Base-by-base conservation (phyloP, 2,113 vertebrate genomes). In the Cavia porcellus region DNA sequence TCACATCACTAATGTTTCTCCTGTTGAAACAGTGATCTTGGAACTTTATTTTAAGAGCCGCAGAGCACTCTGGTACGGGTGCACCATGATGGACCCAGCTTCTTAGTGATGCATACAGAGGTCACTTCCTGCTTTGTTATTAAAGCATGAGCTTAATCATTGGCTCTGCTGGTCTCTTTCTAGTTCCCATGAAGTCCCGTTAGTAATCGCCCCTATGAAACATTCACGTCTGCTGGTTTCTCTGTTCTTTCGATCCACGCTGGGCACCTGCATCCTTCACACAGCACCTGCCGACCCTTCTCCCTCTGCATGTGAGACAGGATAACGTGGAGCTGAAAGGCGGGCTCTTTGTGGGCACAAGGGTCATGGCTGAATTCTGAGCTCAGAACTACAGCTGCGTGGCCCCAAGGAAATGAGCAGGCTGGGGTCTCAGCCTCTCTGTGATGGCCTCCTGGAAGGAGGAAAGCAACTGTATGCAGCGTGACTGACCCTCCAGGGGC, bases 271-370 rank as follows among this genome's bases (percentile, higher is more conserved):
- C 55, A 0, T 19, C 45, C n/a, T 3, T 72, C 35, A 0, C 0
- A 0, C 24, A 1, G 30, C 0, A 0, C 30, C 32, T 13, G 0
- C 59, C 4, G 22, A 11, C 24, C 24, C 25, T 77, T 79, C 35
- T 89, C 28, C 32, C 4, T 64, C 50, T 22, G 19, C 1, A 11
- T 70, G 61, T 4, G 17, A 52, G 52, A 3, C 25, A 3, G 12
- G 3, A 8, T 10, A 20, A 25, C 1, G 15, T 30, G 64, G 52
- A 81, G 45, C 17, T n/a, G 45, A 42, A 13, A 57, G 52, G 25
- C 66, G 35, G 30, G 17, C 32, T 86, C 62, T n/a, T 84, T 4
- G n/a, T 81, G 45, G 22, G 74, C 32, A 62, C 68, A 28, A 0
- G 5, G 72, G 20, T 75, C 35, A 38, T 7, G 68, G 32, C 5